phyloP scores from a whole-genome alignment of 2,888 invertebrate species.

The Lagria hirta region DNA sequence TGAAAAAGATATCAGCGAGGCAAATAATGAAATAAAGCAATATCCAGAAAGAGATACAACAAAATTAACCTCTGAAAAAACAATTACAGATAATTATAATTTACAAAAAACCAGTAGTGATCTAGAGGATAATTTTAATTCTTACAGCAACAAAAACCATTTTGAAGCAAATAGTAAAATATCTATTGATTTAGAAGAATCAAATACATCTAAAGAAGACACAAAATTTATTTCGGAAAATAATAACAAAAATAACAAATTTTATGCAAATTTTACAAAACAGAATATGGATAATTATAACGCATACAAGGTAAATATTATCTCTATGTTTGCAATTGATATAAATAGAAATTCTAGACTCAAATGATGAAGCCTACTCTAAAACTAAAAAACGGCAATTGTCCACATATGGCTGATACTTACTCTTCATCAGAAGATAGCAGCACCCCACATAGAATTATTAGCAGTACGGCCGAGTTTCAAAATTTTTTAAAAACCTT shows the following conservation, averaged over 20 bases:
- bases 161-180: conserved; percentile 22
- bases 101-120: no score
- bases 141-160: no score
- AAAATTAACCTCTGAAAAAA: no score
- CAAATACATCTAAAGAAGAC: conserved; percentile 16
- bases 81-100: no score
- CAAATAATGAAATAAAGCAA: conserved; percentile 2
- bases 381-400: conserved; percentile 7
- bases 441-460: conserved; percentile 15
- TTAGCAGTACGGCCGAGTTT: conserved; percentile 22
- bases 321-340: neutral
- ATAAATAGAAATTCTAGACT: conserved; percentile 10
- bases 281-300: conserved; percentile 17
- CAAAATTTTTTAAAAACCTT: conserved; percentile 23
- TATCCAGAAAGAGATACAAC: conserved; percentile 15
- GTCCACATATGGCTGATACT: conserved; percentile 4
- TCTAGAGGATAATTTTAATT: no score
- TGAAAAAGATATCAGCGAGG: conserved; percentile 13
- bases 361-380: conserved; percentile 14
- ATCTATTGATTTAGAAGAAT: conserved; percentile 20
- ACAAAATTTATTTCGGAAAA: conserved; percentile 1
- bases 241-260: neutral
- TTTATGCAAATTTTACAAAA: conserved; percentile 4
- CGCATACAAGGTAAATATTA: conserved; percentile 9
- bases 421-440: conserved; percentile 20